phyloP scores from a whole-genome alignment of 2,888 invertebrate genomes.

The Odiellus spinosus region DNA sequence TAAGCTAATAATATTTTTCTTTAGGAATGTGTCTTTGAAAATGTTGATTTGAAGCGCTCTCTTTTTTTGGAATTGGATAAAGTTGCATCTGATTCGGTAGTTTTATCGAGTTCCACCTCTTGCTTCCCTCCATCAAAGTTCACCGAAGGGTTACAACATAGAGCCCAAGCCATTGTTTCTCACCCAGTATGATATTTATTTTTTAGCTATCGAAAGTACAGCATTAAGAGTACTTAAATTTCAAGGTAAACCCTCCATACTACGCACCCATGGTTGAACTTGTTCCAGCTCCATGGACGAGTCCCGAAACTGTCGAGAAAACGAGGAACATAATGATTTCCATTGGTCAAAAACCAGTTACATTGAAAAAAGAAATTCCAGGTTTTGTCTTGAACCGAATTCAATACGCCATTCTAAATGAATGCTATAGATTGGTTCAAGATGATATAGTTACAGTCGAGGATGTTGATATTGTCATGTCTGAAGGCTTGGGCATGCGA shows the following conservation, averaged over 20 bases:
- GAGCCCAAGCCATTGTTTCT: slow-evolving; percentile 55
- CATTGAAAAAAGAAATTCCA: slow-evolving; percentile 65
- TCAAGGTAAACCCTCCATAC: slow-evolving; percentile 79
- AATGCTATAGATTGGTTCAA: slow-evolving; percentile 70
- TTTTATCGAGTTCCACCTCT: slow-evolving; percentile 84
- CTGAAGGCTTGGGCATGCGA: slow-evolving; percentile 81
- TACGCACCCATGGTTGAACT: slow-evolving; percentile 88
- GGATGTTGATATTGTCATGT: slow-evolving; percentile 85
- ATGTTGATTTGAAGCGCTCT: slow-evolving; percentile 61
- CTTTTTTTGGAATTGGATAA: slow-evolving; percentile 62
- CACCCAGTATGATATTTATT: slow-evolving; percentile 52
- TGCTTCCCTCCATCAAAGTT: slow-evolving; percentile 78
- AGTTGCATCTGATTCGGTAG: slow-evolving; percentile 41
- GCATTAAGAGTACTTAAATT: too few species aligned
- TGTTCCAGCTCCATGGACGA: slow-evolving; percentile 87
- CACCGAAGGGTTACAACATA: slow-evolving; percentile 59
- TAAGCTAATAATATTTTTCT: slow-evolving; percentile 5
- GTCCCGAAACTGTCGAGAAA: slow-evolving; percentile 51
- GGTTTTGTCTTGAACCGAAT: slow-evolving; percentile 88
- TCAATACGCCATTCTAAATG: slow-evolving; percentile 87
- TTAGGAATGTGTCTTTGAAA: slow-evolving; percentile 93
- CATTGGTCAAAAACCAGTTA: slow-evolving; percentile 81
- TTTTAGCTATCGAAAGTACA: too few species aligned
- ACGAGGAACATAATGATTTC: slow-evolving; percentile 64
- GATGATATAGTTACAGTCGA: slow-evolving; percentile 40